phyloP scores from a whole-genome alignment of 92 coral and sea anemone species.

The Epizoanthus rinbou region DNA sequence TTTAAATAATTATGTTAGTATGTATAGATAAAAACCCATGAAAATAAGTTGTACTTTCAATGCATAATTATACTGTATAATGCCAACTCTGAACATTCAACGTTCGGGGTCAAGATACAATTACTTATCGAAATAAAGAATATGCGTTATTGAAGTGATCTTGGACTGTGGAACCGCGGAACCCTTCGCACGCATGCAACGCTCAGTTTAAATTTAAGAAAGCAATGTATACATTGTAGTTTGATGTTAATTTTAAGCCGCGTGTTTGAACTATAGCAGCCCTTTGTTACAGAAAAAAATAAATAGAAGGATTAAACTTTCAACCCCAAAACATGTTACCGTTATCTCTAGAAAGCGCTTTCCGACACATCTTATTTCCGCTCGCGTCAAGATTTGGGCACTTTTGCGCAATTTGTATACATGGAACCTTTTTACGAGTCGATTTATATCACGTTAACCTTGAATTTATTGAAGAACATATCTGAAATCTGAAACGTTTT shows the following conservation, averaged over 20 bases:
- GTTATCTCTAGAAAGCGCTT: conserved; percentile 31
- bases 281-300: not conserved
- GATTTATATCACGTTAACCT: conserved; percentile 10
- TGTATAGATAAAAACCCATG: conserved; percentile 5
- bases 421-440: conserved; percentile 2
- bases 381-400: conserved; percentile 12
- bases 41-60: conserved; percentile 8
- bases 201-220: not conserved
- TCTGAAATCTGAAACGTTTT: not conserved
- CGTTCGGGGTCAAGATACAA: conserved; percentile 28
- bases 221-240: not conserved
- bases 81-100: conserved; percentile 3
- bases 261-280: conserved; percentile 5
- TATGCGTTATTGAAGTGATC: not conserved
- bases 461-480: not conserved
- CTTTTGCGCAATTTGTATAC: conserved; percentile 23
- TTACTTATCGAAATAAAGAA: conserved; percentile 36
- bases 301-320: conserved; percentile 29
- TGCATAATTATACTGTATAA: conserved; percentile 13
- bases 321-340: conserved; percentile 29
- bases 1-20: too few species aligned
- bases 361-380: conserved; percentile 33
- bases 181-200: not conserved
- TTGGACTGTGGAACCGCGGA: not conserved
- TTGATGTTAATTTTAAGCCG: not conserved